Evolutionary conservation across 2,797 vertebrate species (phyloP).

Genomic region (Staurois parvus): DNA sequence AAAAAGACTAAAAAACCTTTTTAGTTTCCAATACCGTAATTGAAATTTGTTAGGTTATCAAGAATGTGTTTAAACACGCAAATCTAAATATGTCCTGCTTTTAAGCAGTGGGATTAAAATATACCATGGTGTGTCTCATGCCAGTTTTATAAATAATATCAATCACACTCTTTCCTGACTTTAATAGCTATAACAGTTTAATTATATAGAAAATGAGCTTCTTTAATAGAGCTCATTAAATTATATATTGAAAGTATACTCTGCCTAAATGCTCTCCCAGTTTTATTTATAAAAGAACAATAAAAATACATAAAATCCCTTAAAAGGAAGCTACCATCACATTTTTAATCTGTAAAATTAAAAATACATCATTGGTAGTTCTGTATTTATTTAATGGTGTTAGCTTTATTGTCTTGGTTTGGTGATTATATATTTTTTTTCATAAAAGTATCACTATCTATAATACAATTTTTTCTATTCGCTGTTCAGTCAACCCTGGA

Average conservation of each 20-base stretch:
- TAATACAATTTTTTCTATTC: too few species aligned
- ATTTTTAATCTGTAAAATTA: neutral
- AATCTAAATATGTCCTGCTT: neutral
- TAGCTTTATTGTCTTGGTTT: too few species aligned
- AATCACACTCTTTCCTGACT: constrained; percentile 10
- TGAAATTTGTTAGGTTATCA: too few species aligned
- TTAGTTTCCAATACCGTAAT: too few species aligned
- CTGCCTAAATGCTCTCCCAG: constrained; percentile 24
- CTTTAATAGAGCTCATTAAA: constrained; percentile 46
- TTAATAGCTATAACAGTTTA: constrained; percentile 20
- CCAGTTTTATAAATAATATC: constrained; percentile 10
- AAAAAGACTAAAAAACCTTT: too few species aligned
- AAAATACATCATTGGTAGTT: neutral
- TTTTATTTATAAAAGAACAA: constrained; percentile 33
- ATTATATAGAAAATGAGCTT: constrained; percentile 50
- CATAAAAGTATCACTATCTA: too few species aligned
- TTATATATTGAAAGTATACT: constrained; percentile 39
- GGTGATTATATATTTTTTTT: too few species aligned
- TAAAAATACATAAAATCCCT: constrained; percentile 11
- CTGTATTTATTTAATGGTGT: neutral
- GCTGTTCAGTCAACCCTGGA: too few species aligned
- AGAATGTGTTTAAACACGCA: too few species aligned
- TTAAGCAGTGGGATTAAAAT: neutral
- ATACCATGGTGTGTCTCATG: neutral
- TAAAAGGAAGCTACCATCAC: neutral